These are phyloP conservation scores for Caenorhabditis sulstoni DNA, from an alignment of 2,888 invertebrate genomes.

Conservation along the genomic window DNA sequence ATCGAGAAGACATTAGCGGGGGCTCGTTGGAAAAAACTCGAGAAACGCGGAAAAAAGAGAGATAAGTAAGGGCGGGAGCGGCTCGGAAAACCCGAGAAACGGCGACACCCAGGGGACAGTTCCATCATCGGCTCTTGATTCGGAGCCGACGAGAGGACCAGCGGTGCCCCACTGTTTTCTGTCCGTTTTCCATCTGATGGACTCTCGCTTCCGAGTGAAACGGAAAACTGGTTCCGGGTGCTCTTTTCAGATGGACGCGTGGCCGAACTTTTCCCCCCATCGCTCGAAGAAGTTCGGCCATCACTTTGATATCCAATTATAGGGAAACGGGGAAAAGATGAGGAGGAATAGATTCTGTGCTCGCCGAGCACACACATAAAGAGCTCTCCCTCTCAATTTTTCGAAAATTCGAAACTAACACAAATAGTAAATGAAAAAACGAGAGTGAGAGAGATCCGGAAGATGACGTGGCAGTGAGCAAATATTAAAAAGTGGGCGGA, in stretches of 20 bases:
- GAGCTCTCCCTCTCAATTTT: background rate
- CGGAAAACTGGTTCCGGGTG: constrained; percentile 50
- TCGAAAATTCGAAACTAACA: background rate
- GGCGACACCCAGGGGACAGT: constrained; percentile 58
- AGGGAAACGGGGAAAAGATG: background rate
- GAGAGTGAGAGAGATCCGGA: background rate
- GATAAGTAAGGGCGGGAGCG: constrained; percentile 19
- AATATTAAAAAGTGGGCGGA: constrained; percentile 10
- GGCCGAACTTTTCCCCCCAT: too few species aligned
- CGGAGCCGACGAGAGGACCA: constrained; percentile 29
- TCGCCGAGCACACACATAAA: background rate
- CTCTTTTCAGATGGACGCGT: too few species aligned
- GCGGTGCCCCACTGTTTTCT: constrained; percentile 12
- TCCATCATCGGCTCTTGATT: constrained; percentile 45
- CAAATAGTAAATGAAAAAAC: background rate
- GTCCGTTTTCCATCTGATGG: background rate
- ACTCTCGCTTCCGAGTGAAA: too few species aligned
- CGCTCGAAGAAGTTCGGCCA: constrained; percentile 11
- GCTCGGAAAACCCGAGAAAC: background rate
- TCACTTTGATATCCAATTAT: background rate
- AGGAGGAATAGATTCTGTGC: background rate
- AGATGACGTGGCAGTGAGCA: constrained; percentile 38
- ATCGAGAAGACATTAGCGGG: too few species aligned
- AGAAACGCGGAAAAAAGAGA: background rate
- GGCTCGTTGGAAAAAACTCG: too few species aligned